These are phyloP conservation scores for Leptobrachium leishanense DNA, from an alignment of 2,113 vertebrate genomes.

Conservation along the genomic window DNA sequence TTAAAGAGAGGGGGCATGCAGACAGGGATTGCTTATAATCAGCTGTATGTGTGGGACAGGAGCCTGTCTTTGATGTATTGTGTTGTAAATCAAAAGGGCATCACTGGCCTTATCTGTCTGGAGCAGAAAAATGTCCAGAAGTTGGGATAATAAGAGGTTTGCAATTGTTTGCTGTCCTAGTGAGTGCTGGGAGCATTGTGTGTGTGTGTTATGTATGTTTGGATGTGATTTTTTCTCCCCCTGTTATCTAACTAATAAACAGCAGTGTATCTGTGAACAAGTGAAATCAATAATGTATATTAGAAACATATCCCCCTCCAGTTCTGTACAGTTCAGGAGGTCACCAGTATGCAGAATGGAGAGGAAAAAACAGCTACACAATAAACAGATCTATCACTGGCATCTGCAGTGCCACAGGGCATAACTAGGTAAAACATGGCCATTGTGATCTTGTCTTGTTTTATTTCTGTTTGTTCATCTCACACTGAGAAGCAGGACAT, in stretches of 20 bases:
- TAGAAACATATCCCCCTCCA: conserved; percentile 25
- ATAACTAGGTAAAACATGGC: not conserved
- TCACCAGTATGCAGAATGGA: conserved; percentile 10
- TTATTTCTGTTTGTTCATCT: not conserved
- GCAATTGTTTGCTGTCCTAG: not conserved
- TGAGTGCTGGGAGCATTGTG: not conserved
- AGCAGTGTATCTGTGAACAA: conserved; percentile 21
- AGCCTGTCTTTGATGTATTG: conserved; percentile 13
- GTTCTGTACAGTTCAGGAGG: conserved; percentile 27
- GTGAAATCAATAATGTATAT: conserved; percentile 46
- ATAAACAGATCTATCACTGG: not conserved
- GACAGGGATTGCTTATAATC: not conserved
- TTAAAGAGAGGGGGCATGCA: not conserved
- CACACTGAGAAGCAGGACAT: not conserved
- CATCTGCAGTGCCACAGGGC: not conserved
- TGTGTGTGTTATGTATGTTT: not conserved
- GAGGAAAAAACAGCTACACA: not conserved
- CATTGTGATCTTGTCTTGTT: not conserved
- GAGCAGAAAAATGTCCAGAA: conserved; percentile 18
- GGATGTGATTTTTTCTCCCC: not conserved
- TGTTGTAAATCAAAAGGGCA: conserved; percentile 10
- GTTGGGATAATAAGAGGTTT: not conserved
- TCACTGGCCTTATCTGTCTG: conserved; percentile 24
- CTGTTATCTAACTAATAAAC: conserved; percentile 30
- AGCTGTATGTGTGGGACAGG: not conserved